These are phyloP conservation scores for Nebria salina DNA, from an alignment of 2,888 invertebrate species.

Conservation along the genomic window DNA sequence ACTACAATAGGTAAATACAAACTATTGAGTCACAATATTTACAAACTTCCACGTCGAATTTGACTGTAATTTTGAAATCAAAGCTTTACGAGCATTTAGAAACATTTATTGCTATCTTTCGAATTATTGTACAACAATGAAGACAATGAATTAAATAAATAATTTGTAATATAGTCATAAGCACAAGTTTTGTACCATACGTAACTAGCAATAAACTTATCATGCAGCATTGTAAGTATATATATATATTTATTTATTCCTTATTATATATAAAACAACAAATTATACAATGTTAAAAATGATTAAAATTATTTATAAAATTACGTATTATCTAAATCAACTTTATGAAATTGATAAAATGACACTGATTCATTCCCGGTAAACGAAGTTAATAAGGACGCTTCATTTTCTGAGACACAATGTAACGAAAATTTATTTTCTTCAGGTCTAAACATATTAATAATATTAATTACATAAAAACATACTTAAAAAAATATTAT, in stretches of 20 bases:
- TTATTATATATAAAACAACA: background rate
- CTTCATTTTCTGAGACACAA: conserved; percentile 15
- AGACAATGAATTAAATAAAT: conserved; percentile 19
- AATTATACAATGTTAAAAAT: background rate
- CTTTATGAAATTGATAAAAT: conserved; percentile 40
- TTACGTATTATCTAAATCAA: conserved; percentile 31
- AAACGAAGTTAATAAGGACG: conserved; percentile 22
- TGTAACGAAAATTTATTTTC: conserved; percentile 32
- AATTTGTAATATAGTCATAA: conserved; percentile 17
- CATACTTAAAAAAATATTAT: background rate
- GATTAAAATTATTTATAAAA: background rate
- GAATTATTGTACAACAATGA: conserved; percentile 3
- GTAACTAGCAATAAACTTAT: conserved; percentile 16
- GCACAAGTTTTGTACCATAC: conserved; percentile 22
- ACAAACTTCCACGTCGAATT: conserved; percentile 23
- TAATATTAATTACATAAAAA: conserved; percentile 21
- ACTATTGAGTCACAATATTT: background rate
- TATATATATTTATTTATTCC: background rate
- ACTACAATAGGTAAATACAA: background rate
- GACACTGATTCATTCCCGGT: conserved; percentile 31
- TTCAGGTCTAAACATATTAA: conserved; percentile 27
- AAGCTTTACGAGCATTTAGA: background rate
- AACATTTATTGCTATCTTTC: background rate
- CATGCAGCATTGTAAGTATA: background rate
- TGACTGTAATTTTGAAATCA: background rate